A percentile compares a stretch with the other conserved stretches of the same genome.
Conservation (phyloP, 1,140 invertebrate genomes). For the Megathymus violae region DNA sequence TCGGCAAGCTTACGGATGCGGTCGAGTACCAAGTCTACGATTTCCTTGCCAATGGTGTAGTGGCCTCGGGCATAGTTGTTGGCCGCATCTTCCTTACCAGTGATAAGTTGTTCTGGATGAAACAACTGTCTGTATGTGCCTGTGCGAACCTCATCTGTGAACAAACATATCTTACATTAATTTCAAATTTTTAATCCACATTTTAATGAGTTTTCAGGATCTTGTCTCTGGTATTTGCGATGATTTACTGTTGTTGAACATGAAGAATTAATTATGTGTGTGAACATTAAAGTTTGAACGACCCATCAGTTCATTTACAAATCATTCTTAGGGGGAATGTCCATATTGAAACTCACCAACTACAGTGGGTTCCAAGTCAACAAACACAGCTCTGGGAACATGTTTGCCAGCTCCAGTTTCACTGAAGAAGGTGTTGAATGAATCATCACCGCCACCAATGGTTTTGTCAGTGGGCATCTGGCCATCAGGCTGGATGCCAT, state of each 20-base stretch:
- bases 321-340: not conserved
- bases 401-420: constrained; percentile 95
- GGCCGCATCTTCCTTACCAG: constrained; percentile 94
- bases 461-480: constrained; percentile 88
- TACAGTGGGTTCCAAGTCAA: constrained; percentile 95
- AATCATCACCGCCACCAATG: constrained; percentile 90
- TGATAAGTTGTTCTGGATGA: constrained; percentile 94
- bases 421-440: constrained; percentile 96
- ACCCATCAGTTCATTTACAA: not conserved
- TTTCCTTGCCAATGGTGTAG: constrained; percentile 96
- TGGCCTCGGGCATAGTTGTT: constrained; percentile 96
- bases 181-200: not conserved
- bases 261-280: too few relatives aligned
- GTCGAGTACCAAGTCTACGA: constrained; percentile 91
- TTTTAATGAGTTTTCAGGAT: not conserved
- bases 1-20: too few relatives aligned
- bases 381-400: constrained; percentile 94
- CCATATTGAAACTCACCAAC: constrained; percentile 86
- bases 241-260: too few relatives aligned
- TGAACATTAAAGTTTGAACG: too few relatives aligned
- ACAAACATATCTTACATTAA: constrained; percentile 43
- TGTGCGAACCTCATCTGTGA: constrained; percentile 89
- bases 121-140: constrained; percentile 93
- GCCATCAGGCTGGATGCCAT: constrained; percentile 91
- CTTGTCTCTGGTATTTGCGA: too few relatives aligned